Conservation (phyloP, 2,888 invertebrate genomes). For the Chaetoderma sp. region DNA sequence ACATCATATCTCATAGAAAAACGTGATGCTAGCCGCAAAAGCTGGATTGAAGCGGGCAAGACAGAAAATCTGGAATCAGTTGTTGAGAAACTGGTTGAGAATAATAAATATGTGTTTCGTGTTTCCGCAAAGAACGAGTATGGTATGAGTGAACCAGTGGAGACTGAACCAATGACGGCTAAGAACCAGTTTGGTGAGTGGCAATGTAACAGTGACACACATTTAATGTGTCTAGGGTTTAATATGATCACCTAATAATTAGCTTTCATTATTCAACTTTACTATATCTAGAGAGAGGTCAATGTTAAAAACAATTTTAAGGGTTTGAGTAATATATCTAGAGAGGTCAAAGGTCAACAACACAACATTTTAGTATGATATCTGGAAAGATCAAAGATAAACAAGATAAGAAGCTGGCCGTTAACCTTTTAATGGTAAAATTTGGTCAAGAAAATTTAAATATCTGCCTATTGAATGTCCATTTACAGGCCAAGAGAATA, state of each 20-base stretch:
- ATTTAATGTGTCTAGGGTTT: background rate
- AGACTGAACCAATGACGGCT: constrained; percentile 75
- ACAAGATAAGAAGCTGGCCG: too few species aligned
- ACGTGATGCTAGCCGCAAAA: constrained; percentile 53
- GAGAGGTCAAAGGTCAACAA: too few species aligned
- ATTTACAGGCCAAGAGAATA: too few species aligned
- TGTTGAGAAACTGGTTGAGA: constrained; percentile 77
- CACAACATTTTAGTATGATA: too few species aligned
- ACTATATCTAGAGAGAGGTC: too few species aligned
- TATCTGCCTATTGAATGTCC: too few species aligned
- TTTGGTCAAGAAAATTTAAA: too few species aligned
- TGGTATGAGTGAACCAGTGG: constrained; percentile 84
- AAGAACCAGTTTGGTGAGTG: constrained; percentile 60
- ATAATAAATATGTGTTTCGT: constrained; percentile 87
- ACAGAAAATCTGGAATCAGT: constrained; percentile 46
- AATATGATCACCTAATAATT: background rate
- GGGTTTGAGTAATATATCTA: too few species aligned
- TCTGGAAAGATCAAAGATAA: too few species aligned
- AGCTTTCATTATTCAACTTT: too few species aligned
- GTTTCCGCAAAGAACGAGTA: constrained; percentile 87
- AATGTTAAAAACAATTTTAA: too few species aligned
- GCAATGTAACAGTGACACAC: background rate
- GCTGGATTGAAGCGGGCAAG: constrained; percentile 61
- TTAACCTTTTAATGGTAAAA: too few species aligned
- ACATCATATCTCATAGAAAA: constrained; percentile 59